Evolutionary conservation across 2,113 vertebrate genomes (phyloP), one percentile per base, ranked within the genome.

Genomic region (Phycodurus eques): DNA sequence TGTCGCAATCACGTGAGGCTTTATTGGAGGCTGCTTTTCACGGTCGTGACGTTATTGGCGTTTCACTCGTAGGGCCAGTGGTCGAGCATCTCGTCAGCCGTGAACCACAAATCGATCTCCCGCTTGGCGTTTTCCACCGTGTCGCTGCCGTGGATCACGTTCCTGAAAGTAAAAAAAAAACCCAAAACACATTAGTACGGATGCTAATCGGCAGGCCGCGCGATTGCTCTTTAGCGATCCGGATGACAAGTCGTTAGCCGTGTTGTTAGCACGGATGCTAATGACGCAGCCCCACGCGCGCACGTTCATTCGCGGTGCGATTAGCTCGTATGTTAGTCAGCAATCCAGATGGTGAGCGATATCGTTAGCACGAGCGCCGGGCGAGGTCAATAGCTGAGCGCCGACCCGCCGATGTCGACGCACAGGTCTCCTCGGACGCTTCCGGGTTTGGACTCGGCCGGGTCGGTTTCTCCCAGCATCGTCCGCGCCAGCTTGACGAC

Each of bases 141-240:
- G 87, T 99, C 98, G 0, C 98, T 99, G 89, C 97, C 97, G 0
- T 99, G 98, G 85, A 98, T 95, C 91, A 99, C 95, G 93, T 99
- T 99, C 89, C 96, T 99, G 87, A 1, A 39, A 8, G 57, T 8
- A 49, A 0, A 1, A 6, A 47, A 47, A 47, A 47, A 12, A 46
- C 44, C 44, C 46, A 47, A 47, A 47, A 47, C 5, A 19, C 17
- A 51, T 51, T 19, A 20, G 17, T 14, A 19, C 2, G 49, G 49
- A 19, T 51, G 49, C 49, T 20, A 8, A 17, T 51, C 17, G 4
- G 3, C 17, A 6, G 35, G 4, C 35, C 35, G 35, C 6, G 35
- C 2, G 1, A 39, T 39, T 39, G 13, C 46, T 47, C 3, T 11
- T 47, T 6, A 51, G 14, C 1, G 15, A 17, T 51, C 47, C 47